These are phyloP conservation scores for Eutolmus rufibarbis DNA, from an alignment of 2,888 invertebrate species.

Conservation along the genomic window DNA sequence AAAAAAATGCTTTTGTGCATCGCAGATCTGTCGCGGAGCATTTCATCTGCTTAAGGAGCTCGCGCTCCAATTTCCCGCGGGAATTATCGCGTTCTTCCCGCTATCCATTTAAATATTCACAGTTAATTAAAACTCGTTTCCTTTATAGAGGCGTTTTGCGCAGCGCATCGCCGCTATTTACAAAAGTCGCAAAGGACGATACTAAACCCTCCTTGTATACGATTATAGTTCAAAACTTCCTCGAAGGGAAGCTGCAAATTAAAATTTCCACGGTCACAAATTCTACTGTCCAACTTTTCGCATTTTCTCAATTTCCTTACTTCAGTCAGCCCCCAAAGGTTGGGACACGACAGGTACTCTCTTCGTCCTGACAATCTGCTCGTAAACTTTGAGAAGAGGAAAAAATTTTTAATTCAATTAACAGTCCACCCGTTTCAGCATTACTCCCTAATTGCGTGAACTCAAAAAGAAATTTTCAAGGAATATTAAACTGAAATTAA, in stretches of 20 bases:
- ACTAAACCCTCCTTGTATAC: background rate
- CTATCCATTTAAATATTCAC: background rate
- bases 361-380: background rate
- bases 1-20: background rate
- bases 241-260: background rate
- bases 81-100: background rate
- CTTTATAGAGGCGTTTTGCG: background rate
- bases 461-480: background rate
- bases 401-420: background rate
- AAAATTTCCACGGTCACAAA: background rate
- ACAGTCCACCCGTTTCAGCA: background rate
- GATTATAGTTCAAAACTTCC: background rate
- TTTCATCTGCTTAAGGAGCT: background rate
- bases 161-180: background rate
- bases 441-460: background rate
- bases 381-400: background rate
- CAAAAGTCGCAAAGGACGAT: background rate
- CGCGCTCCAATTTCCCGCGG: background rate
- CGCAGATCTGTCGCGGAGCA: background rate
- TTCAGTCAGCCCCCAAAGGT: background rate
- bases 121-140: background rate
- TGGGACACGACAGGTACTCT: background rate
- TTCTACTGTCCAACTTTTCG: background rate
- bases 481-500: background rate
- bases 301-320: background rate